Base-by-base conservation (phyloP, 2,113 vertebrate species). In the Perccottus glenii region DNA sequence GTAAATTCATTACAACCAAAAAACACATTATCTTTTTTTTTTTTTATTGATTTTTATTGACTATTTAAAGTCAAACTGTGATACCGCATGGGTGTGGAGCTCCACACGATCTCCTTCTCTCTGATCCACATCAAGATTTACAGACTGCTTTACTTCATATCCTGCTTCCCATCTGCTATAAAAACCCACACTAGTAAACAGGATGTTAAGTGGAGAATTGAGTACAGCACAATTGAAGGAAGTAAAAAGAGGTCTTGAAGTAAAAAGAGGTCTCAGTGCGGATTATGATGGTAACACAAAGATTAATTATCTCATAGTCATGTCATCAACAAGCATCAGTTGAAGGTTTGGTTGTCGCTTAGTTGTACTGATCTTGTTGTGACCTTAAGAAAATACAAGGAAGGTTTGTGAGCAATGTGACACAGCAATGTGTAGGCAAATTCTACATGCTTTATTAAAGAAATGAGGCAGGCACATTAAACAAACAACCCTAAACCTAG, bases 121-220 rank as follows among this genome's bases (percentile, higher is more conserved):
- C 38, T 58, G 12, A 76, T 70, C 56, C 49, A 60, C 40, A 33
- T 36, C 47, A 81, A 75, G 42, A 60, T 40, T 70, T 85, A 82
- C n/a, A 57, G 70, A 46, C 53, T 58, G n/a, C 15, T 40, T 73
- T 44, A 60, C 60, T 66, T 85, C 64, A 83, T 50, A 49, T 53
- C 36, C 65, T 27, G 19, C 19, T 88, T 85, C 73, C 85, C 33
- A 19, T 72, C 57, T 4, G 36, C 75, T 78, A 67, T 80, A 71
- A 71, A 82, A 56, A 53, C 58, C 63, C 65, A 53, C 6, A 8
- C 67, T 56, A 57, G 75, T 81, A 86, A 90, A 90, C 87, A 91
- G 88, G 88, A 89, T 64, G 77, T 14, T n/a, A 71, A 61, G 53
- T 9, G 5, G 36, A 11, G 16, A 16, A 63, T 7, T 45, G 66